Percentiles rank a stretch among this genome's conserved stretches.
These are phyloP conservation scores for Anticlea derivata DNA, from an alignment of 2,888 invertebrate species.

Conservation along the genomic window DNA sequence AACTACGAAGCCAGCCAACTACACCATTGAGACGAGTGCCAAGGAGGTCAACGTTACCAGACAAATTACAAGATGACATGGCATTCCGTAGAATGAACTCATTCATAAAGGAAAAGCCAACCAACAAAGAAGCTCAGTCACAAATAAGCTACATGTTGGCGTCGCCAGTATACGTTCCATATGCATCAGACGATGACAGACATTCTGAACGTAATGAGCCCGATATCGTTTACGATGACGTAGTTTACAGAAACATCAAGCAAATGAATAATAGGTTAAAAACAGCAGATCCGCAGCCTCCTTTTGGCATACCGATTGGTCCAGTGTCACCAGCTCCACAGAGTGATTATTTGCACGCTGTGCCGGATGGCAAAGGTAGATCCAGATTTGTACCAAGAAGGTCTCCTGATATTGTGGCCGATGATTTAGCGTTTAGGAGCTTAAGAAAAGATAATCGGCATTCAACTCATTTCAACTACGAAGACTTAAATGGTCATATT, in stretches of 20 bases:
- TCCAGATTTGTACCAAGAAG: slow-evolving; percentile 86
- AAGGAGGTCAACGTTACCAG: slow-evolving; percentile 83
- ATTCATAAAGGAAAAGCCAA: slow-evolving; percentile 77
- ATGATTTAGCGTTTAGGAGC: slow-evolving; percentile 94
- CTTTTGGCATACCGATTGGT: slow-evolving; percentile 95
- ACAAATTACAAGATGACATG: slow-evolving; percentile 91
- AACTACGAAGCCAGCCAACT: slow-evolving; percentile 73
- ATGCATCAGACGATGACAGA: slow-evolving; percentile 75
- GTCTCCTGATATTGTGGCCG: slow-evolving; percentile 92
- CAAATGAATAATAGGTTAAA: slow-evolving; percentile 89
- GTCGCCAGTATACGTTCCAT: slow-evolving; percentile 86
- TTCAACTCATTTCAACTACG: slow-evolving; percentile 75
- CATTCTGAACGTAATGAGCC: slow-evolving; percentile 88
- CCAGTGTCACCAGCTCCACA: slow-evolving; percentile 91
- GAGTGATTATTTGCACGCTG: slow-evolving; percentile 93
- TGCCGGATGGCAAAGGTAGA: slow-evolving; percentile 84
- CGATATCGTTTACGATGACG: slow-evolving; percentile 92
- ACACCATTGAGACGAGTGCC: slow-evolving; percentile 70
- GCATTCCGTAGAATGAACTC: slow-evolving; percentile 89
- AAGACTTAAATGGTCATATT: slow-evolving; percentile 74
- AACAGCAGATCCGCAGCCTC: slow-evolving; percentile 92
- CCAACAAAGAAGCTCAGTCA: slow-evolving; percentile 66
- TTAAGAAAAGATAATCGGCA: slow-evolving; percentile 91
- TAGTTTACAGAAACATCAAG: slow-evolving; percentile 91
- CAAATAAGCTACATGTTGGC: slow-evolving; percentile 87